phyloP scores from a whole-genome alignment of 2,113 vertebrate species.

The Sula dactylatra region DNA sequence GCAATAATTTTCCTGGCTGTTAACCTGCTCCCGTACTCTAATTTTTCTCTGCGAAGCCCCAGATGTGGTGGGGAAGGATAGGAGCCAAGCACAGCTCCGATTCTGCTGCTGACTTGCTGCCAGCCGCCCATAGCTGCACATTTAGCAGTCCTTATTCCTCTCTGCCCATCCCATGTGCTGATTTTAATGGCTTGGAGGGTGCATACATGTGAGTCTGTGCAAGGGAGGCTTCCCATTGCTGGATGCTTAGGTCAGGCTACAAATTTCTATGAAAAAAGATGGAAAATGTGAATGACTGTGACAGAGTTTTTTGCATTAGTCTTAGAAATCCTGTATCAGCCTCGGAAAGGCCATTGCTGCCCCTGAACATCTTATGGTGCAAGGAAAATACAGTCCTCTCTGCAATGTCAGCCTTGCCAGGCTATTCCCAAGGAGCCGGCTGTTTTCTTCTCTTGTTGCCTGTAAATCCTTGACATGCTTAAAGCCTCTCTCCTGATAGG shows the following conservation, averaged over 20 bases:
- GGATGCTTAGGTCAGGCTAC: background rate
- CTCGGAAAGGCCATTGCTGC: background rate
- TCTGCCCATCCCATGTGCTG: background rate
- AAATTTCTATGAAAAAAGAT: background rate
- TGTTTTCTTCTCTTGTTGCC: background rate
- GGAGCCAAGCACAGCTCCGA: background rate
- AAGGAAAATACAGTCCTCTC: background rate
- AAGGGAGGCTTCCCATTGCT: background rate
- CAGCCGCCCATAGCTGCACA: accelerated
- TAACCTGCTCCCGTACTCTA: background rate
- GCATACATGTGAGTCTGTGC: accelerated
- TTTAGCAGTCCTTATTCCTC: background rate
- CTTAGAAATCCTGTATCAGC: background rate
- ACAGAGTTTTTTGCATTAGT: background rate
- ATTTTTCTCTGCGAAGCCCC: background rate
- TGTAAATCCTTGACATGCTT: background rate
- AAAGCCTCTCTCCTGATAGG: slow-evolving; percentile 12
- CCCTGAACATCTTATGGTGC: background rate
- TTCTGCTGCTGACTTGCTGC: background rate
- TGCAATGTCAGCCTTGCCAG: background rate
- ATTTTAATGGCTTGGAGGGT: background rate
- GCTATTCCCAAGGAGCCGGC: background rate
- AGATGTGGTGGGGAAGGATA: background rate
- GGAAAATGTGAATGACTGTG: background rate
- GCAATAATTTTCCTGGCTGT: slow-evolving; percentile 26